These are phyloP conservation scores for Apostichopus leukothele DNA, from an alignment of 53 echinoderm and acorn worm genomes.

Conservation along the genomic window DNA sequence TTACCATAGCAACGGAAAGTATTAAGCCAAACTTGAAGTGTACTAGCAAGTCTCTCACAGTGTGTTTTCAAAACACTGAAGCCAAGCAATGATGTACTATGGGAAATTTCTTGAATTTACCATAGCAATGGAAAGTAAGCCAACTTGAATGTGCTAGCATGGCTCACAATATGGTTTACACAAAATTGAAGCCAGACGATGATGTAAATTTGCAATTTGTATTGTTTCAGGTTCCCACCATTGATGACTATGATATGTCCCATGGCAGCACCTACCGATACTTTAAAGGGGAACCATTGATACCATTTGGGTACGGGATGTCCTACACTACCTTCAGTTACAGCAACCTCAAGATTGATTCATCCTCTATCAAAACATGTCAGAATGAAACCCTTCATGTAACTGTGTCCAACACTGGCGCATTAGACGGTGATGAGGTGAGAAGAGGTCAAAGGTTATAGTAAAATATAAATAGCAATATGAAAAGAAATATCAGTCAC, in stretches of 20 bases:
- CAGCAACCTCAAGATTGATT: constrained; percentile 30
- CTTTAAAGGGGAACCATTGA: constrained; percentile 58
- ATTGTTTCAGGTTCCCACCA: constrained; percentile 71
- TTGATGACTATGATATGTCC: constrained; percentile 74
- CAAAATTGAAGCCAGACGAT: too few species aligned
- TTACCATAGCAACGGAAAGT: too few species aligned
- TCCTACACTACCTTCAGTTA: constrained; percentile 72
- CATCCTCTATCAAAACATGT: constrained; percentile 55
- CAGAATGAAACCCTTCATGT: constrained; percentile 59
- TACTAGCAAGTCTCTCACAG: too few species aligned
- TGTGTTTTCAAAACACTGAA: too few species aligned
- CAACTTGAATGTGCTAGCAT: too few species aligned
- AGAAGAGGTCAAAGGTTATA: background rate
- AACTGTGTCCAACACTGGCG: constrained; percentile 57
- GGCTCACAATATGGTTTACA: too few species aligned
- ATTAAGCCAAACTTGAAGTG: too few species aligned
- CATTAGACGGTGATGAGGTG: constrained; percentile 67
- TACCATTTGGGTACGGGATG: constrained; percentile 75
- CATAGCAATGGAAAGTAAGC: too few species aligned
- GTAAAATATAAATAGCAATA: background rate
- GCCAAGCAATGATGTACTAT: too few species aligned
- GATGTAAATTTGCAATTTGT: too few species aligned
- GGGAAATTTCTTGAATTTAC: too few species aligned
- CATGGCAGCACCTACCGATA: constrained; percentile 75
- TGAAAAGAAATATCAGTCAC: too few species aligned